Conservation (phyloP, 2,113 vertebrate species). For the Corvus moneduloides region DNA sequence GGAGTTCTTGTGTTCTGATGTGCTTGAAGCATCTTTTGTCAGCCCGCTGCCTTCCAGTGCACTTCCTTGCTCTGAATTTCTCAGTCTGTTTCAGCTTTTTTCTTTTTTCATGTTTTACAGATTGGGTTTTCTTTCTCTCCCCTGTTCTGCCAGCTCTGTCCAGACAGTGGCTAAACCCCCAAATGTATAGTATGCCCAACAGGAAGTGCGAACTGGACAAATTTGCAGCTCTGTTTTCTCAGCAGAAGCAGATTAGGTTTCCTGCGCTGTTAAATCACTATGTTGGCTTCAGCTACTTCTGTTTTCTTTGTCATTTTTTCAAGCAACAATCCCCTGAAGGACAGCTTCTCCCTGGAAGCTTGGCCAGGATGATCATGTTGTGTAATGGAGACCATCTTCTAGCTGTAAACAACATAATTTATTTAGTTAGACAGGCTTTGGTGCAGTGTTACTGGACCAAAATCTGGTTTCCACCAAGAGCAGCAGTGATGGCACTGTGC, state of each 20-base stretch:
- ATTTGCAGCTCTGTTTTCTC: neutral
- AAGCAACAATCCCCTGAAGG: neutral
- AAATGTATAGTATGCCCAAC: neutral
- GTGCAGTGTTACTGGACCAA: neutral
- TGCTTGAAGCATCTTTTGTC: neutral
- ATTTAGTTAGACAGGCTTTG: neutral
- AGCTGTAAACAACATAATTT: constrained; percentile 40
- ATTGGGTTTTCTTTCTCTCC: neutral
- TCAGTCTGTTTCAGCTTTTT: neutral
- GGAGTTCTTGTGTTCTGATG: neutral
- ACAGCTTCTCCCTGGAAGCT: neutral
- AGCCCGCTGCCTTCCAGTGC: neutral
- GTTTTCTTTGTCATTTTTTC: constrained; percentile 6
- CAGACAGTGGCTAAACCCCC: neutral
- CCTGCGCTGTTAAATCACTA: neutral
- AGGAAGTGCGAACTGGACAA: neutral
- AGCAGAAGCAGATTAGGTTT: neutral
- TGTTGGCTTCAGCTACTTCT: neutral
- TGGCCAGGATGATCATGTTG: neutral
- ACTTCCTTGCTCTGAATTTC: neutral
- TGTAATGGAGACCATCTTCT: neutral
- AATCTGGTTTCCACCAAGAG: neutral
- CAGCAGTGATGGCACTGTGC: neutral
- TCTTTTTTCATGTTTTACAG: neutral
- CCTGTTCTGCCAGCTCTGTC: neutral